phyloP scores from a whole-genome alignment of 1,140 invertebrate species.

The Drosophila nebulosa region DNA sequence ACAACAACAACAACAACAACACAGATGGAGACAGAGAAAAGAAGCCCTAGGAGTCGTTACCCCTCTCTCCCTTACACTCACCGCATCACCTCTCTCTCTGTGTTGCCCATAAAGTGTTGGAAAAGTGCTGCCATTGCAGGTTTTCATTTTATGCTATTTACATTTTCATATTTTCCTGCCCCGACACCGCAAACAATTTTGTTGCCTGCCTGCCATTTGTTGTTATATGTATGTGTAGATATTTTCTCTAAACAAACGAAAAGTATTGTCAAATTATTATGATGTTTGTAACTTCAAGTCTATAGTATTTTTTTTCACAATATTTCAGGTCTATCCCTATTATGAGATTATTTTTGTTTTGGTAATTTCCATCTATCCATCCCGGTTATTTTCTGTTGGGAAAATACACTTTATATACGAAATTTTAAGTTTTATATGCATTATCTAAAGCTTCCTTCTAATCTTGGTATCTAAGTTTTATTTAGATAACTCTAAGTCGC shows the following conservation, averaged over 20 bases:
- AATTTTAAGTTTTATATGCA: too few relatives aligned
- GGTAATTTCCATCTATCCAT: too few relatives aligned
- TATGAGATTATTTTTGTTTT: too few relatives aligned
- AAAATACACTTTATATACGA: too few relatives aligned
- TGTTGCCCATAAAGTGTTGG: slow-evolving; percentile 47
- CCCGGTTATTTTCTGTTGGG: too few relatives aligned
- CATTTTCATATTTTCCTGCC: slow-evolving; percentile 69
- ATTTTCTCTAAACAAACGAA: neutral
- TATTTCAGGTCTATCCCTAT: too few relatives aligned
- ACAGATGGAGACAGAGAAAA: neutral
- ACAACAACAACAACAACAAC: neutral
- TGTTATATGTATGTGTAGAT: slow-evolving; percentile 17
- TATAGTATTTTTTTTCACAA: too few relatives aligned
- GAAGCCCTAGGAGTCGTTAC: neutral
- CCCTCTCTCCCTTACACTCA: neutral
- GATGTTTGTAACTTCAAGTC: neutral
- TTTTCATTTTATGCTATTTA: slow-evolving; percentile 75
- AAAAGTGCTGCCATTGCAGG: slow-evolving; percentile 73
- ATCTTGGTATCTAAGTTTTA: too few relatives aligned
- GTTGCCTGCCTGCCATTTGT: slow-evolving; percentile 10
- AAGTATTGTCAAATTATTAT: neutral
- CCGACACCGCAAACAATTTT: slow-evolving; percentile 66
- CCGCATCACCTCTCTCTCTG: neutral
- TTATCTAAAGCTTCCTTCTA: too few relatives aligned
- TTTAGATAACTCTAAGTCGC: too few relatives aligned